A percentile compares a stretch with the other conserved stretches of the same genome.
These are phyloP conservation scores for Dynastes maya DNA, from an alignment of 2,888 invertebrate species.

Conservation along the genomic window DNA sequence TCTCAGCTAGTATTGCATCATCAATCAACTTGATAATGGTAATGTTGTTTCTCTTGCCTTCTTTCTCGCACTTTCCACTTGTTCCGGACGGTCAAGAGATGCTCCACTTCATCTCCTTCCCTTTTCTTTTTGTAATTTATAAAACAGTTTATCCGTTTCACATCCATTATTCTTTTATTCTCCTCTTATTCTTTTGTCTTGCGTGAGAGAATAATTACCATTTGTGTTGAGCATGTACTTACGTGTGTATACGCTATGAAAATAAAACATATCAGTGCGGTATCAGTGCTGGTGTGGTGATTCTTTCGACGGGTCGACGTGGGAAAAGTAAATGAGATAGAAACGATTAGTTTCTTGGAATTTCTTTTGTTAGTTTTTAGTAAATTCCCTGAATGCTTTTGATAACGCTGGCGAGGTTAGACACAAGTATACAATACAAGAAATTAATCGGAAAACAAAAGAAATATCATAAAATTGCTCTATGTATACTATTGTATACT, in stretches of 20 bases:
- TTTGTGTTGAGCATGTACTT: slow-evolving; percentile 1
- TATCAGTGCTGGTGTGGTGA: slow-evolving; percentile 8
- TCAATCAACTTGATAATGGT: slow-evolving; percentile 68
- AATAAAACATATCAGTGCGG: background rate
- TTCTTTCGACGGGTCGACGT: background rate
- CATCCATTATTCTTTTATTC: slow-evolving; percentile 43
- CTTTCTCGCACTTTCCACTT: slow-evolving; percentile 64
- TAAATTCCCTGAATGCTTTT: background rate
- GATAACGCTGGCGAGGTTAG: background rate
- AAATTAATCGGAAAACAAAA: background rate
- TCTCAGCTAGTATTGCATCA: slow-evolving; percentile 67
- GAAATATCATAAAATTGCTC: no score
- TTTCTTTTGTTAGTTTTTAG: slow-evolving; percentile 6
- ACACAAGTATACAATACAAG: background rate
- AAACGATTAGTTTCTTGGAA: slow-evolving; percentile 17
- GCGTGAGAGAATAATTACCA: slow-evolving; percentile 44
- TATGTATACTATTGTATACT: no score
- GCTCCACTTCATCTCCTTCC: slow-evolving; percentile 11
- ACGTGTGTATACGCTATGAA: slow-evolving; percentile 11
- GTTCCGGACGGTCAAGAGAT: background rate
- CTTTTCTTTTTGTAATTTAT: slow-evolving; percentile 39
- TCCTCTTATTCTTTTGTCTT: slow-evolving; percentile 36
- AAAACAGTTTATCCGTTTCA: slow-evolving; percentile 46
- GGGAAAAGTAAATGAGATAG: slow-evolving; percentile 28
- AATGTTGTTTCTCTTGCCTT: slow-evolving; percentile 44